Evolutionary conservation across 2,797 vertebrate species (phyloP).

Genomic region (Oreonectes daqikongensis): DNA sequence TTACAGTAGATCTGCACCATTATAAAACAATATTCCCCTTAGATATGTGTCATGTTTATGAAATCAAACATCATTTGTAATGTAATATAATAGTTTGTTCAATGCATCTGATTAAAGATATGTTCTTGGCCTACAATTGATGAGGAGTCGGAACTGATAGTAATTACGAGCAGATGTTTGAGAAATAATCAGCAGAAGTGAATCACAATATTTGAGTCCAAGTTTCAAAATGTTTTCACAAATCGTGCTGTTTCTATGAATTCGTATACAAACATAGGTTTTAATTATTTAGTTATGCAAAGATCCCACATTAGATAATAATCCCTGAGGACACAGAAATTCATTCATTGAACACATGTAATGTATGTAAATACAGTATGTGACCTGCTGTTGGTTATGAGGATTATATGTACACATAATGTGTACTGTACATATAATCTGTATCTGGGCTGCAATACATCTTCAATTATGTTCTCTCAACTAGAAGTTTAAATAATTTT

Average conservation of each 20-base stretch:
- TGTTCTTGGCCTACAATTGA: neutral
- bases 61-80: neutral
- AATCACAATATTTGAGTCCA: slow-evolving; percentile 52
- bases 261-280: neutral
- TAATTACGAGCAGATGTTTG: slow-evolving; percentile 53
- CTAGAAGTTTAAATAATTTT: neutral
- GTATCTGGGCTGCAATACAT: neutral
- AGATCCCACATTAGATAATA: neutral
- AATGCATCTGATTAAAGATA: neutral
- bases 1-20: neutral
- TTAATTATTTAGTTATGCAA: neutral
- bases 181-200: slow-evolving; percentile 47
- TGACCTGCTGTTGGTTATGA: neutral
- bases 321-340: neutral
- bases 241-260: slow-evolving; percentile 34
- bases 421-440: too few species aligned
- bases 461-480: too few species aligned
- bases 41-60: neutral
- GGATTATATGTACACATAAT: too few species aligned
- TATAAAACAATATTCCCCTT: too few species aligned
- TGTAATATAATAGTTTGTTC: neutral
- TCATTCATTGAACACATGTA: slow-evolving; percentile 3
- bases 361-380: neutral
- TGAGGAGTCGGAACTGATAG: slow-evolving; percentile 14
- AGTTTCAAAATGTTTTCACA: slow-evolving; percentile 10